A percentile compares a stretch with the other conserved stretches of the same genome.
Conservation (phyloP, 2,113 vertebrate species). For the Percina caprodes region DNA sequence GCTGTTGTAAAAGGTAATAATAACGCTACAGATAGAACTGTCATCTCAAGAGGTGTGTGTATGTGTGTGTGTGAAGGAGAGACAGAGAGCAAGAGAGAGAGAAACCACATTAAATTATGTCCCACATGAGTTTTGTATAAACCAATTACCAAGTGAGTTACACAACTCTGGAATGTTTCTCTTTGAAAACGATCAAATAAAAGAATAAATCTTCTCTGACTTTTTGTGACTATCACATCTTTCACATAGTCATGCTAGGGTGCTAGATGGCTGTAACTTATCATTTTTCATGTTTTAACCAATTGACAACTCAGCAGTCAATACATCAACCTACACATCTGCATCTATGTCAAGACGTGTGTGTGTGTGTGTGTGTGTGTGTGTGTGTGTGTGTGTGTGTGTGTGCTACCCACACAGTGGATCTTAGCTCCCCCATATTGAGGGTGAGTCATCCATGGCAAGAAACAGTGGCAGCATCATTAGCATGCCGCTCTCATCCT, state of each 20-base stretch:
- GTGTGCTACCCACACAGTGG: constrained; percentile 67
- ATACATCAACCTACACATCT: constrained; percentile 25
- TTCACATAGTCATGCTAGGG: constrained; percentile 1
- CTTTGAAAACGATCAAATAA: constrained; percentile 49
- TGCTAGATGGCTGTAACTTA: constrained; percentile 1
- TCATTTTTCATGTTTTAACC: constrained; percentile 5
- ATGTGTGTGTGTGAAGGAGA: constrained; percentile 36
- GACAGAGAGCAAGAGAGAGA: constrained; percentile 19
- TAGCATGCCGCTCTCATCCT: constrained; percentile 82
- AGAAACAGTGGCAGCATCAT: constrained; percentile 81
- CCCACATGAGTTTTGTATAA: constrained; percentile 57
- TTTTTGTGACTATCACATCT: constrained; percentile 14
- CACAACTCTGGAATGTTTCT: constrained; percentile 39
- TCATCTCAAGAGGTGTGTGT: constrained; percentile 60
- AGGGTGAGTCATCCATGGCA: constrained; percentile 81
- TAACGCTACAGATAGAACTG: constrained; percentile 67
- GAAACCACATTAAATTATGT: constrained; percentile 62
- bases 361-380: constrained; percentile 20
- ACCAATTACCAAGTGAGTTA: constrained; percentile 66
- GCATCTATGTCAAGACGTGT: constrained; percentile 27
- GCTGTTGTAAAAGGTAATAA: constrained; percentile 66
- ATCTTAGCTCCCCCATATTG: constrained; percentile 77
- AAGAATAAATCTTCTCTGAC: constrained; percentile 7
- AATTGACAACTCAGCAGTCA: constrained; percentile 9
- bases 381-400: constrained; percentile 12